Evolutionary conservation across 2,113 vertebrate species (phyloP).

Genomic region (Sinocyclocheilus anshuiensis): DNA sequence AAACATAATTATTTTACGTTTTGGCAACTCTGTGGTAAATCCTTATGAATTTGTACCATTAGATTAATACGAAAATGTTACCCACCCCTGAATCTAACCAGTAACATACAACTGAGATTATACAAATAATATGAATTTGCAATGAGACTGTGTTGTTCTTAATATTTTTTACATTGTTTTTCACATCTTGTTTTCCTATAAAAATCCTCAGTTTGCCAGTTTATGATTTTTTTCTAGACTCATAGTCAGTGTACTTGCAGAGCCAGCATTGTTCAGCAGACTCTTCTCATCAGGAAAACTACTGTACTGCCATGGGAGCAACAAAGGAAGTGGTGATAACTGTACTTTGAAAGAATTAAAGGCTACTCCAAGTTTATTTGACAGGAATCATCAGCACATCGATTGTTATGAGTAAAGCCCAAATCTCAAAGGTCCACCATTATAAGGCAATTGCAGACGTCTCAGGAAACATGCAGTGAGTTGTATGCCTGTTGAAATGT

Average conservation of each 20-base stretch:
- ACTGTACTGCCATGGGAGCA: slow-evolving; percentile 42
- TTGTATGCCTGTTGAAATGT: slow-evolving; percentile 29
- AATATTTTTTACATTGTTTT: neutral
- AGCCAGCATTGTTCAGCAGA: slow-evolving; percentile 15
- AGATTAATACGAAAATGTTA: neutral
- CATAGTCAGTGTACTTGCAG: neutral
- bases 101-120: neutral
- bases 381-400: slow-evolving; percentile 69
- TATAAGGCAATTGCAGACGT: slow-evolving; percentile 66
- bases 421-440: slow-evolving; percentile 67
- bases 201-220: neutral
- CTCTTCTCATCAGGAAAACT: slow-evolving; percentile 46
- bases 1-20: neutral
- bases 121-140: neutral
- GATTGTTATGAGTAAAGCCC: slow-evolving; percentile 67
- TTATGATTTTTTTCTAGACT: neutral
- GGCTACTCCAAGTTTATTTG: slow-evolving; percentile 69
- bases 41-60: neutral
- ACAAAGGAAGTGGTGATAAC: slow-evolving; percentile 53
- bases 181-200: neutral
- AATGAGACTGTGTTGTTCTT: neutral
- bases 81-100: neutral
- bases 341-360: slow-evolving; percentile 68
- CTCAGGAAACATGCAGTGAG: slow-evolving; percentile 70
- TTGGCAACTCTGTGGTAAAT: neutral